phyloP scores from a whole-genome alignment of 2,797 vertebrate species.

The Alca torda region DNA sequence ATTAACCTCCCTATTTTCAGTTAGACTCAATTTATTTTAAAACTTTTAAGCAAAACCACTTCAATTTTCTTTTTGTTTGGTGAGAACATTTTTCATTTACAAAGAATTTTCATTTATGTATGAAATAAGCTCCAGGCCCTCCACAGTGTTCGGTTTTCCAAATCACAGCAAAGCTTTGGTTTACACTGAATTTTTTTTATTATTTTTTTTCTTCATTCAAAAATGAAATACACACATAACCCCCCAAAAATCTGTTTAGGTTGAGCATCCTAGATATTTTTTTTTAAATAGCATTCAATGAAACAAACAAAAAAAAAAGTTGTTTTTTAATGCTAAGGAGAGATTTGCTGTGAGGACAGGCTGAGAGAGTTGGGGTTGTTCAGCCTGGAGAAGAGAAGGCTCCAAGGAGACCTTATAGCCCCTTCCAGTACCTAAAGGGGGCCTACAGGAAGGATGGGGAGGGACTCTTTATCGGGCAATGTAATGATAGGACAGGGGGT shows the following conservation, averaged over 20 bases:
- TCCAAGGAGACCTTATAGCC: no score
- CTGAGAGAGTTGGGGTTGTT: no score
- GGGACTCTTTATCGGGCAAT: no score
- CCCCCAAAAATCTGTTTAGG: neutral
- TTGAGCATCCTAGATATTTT: neutral
- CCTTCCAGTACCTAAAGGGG: no score
- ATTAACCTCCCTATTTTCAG: neutral
- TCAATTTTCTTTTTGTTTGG: neutral
- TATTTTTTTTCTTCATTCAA: neutral
- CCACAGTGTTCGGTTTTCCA: neutral
- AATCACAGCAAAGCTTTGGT: neutral
- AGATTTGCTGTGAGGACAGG: neutral
- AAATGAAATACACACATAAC: neutral
- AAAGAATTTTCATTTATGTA: neutral
- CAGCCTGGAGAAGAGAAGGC: no score
- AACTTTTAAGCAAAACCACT: neutral
- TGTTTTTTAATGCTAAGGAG: neutral
- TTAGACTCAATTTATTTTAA: neutral
- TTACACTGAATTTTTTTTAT: neutral
- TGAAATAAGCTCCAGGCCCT: neutral
- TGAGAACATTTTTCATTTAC: neutral
- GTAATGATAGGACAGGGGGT: no score
- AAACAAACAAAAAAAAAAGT: neutral
- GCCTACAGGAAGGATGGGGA: no score
- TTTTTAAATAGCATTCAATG: neutral